Conservation (phyloP, 2,113 vertebrate species). For the Oreochromis aureus region DNA sequence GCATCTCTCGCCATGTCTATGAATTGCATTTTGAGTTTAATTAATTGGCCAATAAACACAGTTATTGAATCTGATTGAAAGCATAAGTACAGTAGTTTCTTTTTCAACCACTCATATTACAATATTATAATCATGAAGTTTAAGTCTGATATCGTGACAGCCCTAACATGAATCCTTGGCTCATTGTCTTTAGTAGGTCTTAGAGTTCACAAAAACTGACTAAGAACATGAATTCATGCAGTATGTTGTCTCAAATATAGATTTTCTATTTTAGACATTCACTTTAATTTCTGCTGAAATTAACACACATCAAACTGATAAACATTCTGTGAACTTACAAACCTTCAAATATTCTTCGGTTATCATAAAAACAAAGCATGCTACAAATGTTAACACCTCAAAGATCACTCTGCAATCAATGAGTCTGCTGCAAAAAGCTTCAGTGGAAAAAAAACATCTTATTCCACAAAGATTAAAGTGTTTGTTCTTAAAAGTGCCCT, state of each 20-base stretch:
- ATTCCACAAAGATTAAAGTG: neutral
- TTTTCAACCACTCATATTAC: neutral
- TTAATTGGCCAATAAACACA: neutral
- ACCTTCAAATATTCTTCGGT: neutral
- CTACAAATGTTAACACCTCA: neutral
- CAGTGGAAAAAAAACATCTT: neutral
- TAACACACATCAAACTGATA: neutral
- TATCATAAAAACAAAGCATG: neutral
- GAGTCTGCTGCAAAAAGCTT: neutral
- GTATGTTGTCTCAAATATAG: neutral
- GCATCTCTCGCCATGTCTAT: neutral
- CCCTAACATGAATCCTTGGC: neutral
- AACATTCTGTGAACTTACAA: neutral
- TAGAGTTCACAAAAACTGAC: neutral
- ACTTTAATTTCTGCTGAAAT: neutral
- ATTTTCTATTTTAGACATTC: neutral
- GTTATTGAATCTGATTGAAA: neutral
- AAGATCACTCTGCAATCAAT: neutral
- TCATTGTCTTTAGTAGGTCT: neutral
- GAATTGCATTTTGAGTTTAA: neutral
- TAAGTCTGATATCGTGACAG: neutral
- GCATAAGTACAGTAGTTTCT: neutral
- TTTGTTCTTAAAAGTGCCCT: constrained; percentile 4
- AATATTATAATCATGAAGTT: neutral
- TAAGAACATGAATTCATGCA: neutral